Percentiles rank a stretch among this genome's conserved stretches.
Conservation (phyloP, 2,888 invertebrate species). For the Noctua pronuba region DNA sequence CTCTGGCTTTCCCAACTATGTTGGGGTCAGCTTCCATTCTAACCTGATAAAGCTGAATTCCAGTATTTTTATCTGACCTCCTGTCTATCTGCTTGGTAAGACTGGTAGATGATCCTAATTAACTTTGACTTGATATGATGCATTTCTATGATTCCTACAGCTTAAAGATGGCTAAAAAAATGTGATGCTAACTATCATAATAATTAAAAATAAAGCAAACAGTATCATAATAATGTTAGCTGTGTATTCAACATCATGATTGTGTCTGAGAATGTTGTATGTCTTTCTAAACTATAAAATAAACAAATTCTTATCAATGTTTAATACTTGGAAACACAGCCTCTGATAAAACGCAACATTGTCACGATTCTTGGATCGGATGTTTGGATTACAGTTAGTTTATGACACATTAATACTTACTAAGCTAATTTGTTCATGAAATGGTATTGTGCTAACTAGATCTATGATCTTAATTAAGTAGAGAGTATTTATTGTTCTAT, state of each 20-base stretch:
- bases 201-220: too few relatives aligned
- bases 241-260: neutral
- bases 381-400: neutral
- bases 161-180: neutral
- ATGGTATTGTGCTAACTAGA: neutral
- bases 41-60: neutral
- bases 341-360: constrained; percentile 18
- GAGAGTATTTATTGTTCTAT: neutral
- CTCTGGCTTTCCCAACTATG: neutral
- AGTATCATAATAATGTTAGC: neutral
- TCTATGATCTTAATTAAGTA: neutral
- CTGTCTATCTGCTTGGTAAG: neutral
- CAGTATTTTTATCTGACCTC: neutral
- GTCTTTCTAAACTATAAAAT: neutral
- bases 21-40: neutral
- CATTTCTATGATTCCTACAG: too few relatives aligned
- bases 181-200: neutral
- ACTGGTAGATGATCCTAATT: neutral
- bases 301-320: neutral
- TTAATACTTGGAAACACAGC: constrained; percentile 24
- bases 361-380: neutral
- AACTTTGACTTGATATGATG: neutral
- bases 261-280: neutral
- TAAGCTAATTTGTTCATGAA: neutral
- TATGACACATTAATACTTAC: neutral